A percentile compares a stretch with the other conserved stretches of the same genome.
Conservation (phyloP, 2,888 invertebrate species). For the Lasioglossum malachurum region DNA sequence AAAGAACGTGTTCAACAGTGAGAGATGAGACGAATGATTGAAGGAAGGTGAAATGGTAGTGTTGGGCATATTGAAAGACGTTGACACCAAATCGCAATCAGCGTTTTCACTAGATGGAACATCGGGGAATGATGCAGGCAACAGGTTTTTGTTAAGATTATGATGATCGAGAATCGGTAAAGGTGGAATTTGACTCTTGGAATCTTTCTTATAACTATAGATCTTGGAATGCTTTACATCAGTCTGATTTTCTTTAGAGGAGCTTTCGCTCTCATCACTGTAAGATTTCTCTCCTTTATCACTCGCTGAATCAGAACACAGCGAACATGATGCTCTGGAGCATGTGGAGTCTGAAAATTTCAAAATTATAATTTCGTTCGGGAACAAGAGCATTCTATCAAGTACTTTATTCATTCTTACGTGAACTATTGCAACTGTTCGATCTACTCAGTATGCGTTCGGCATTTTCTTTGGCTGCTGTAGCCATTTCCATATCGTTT, state of each 20-base stretch:
- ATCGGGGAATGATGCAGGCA: slow-evolving; percentile 72
- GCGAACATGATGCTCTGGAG: slow-evolving; percentile 90
- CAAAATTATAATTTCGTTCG: slow-evolving; percentile 3
- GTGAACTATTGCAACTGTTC: slow-evolving; percentile 83
- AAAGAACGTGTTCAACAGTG: slow-evolving; percentile 62
- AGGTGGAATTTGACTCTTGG: slow-evolving; percentile 83
- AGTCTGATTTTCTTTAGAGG: slow-evolving; percentile 74
- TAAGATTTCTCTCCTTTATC: slow-evolving; percentile 83
- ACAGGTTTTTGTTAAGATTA: slow-evolving; percentile 67
- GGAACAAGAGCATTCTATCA: not conserved
- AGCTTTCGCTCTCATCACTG: slow-evolving; percentile 81
- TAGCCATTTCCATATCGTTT: slow-evolving; percentile 88
- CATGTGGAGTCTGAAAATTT: slow-evolving; percentile 88
- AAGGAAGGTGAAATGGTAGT: slow-evolving; percentile 59
- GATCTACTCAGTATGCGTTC: slow-evolving; percentile 84
- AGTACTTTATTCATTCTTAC: slow-evolving; percentile 72
- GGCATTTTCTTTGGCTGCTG: slow-evolving; percentile 90
- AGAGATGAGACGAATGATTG: slow-evolving; percentile 63
- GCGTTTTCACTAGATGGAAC: slow-evolving; percentile 61
- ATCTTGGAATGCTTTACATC: slow-evolving; percentile 82
- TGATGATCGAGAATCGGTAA: slow-evolving; percentile 75
- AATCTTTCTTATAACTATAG: slow-evolving; percentile 83
- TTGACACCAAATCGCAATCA: slow-evolving; percentile 76
- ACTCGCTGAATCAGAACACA: slow-evolving; percentile 86
- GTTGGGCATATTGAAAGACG: slow-evolving; percentile 74